Percentiles rank a stretch among this genome's conserved stretches.
Evolutionary conservation across 2,113 vertebrate genomes (phyloP).

Genomic region (Caranx ignobilis): DNA sequence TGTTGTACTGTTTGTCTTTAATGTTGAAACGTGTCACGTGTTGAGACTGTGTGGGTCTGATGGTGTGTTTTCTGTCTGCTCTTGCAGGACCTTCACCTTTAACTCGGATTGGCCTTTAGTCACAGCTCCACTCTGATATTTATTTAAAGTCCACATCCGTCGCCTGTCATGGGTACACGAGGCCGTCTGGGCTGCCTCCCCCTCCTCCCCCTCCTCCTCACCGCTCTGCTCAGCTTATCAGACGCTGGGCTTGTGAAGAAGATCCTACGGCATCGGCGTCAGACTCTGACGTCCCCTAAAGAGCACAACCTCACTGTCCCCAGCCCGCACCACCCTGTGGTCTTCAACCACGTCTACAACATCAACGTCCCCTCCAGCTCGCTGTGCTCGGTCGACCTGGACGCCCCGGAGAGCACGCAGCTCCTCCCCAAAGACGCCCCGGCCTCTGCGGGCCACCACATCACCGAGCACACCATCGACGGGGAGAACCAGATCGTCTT

Average conservation of each 20-base stretch:
- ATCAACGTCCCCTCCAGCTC: constrained; percentile 91
- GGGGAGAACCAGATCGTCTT: constrained; percentile 95
- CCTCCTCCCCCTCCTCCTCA: constrained; percentile 70
- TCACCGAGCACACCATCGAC: constrained; percentile 86
- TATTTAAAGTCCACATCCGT: constrained; percentile 18
- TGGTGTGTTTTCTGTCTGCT: constrained; percentile 16
- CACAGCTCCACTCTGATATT: constrained; percentile 33
- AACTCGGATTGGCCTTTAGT: constrained; percentile 13
- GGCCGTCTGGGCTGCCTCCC: constrained; percentile 79
- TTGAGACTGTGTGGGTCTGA: neutral
- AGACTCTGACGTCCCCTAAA: constrained; percentile 48
- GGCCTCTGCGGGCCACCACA: constrained; percentile 73
- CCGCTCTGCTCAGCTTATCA: constrained; percentile 76
- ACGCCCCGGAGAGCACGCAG: constrained; percentile 79
- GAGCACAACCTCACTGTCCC: constrained; percentile 87
- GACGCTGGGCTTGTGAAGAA: constrained; percentile 89
- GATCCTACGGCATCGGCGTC: constrained; percentile 87
- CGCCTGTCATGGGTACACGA: constrained; percentile 83
- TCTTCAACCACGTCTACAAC: constrained; percentile 97
- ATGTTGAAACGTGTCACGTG: too few species aligned
- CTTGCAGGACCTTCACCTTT: constrained; percentile 48
- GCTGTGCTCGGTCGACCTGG: constrained; percentile 90
- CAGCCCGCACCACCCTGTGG: constrained; percentile 86
- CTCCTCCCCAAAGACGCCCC: constrained; percentile 66
- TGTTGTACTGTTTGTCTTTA: too few species aligned